Conservation (phyloP, 2,113 vertebrate species). For the Stegastes partitus region DNA sequence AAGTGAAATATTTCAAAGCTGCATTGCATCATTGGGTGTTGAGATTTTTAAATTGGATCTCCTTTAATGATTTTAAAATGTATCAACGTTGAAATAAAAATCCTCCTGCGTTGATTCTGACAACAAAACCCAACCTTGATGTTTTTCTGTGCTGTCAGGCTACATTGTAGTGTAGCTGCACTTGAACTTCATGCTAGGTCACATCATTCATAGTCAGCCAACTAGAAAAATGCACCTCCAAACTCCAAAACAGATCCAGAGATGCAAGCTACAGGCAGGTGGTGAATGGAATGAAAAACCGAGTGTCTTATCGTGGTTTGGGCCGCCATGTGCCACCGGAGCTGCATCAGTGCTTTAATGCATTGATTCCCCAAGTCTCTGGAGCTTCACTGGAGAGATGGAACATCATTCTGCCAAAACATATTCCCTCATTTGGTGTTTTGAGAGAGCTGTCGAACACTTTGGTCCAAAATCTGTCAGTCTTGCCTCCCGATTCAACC, state of each 20-base stretch:
- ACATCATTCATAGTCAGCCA: slow-evolving; percentile 21
- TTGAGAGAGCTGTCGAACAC: too few relatives aligned
- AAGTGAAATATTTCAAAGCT: not conserved
- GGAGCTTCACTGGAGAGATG: too few relatives aligned
- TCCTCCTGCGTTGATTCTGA: not conserved
- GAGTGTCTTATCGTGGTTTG: too few relatives aligned
- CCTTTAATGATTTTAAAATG: not conserved
- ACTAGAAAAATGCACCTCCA: slow-evolving; percentile 24
- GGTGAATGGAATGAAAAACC: too few relatives aligned
- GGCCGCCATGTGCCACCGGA: too few relatives aligned
- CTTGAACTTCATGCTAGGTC: slow-evolving; percentile 41
- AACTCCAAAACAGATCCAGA: slow-evolving; percentile 7
- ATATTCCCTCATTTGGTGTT: too few relatives aligned
- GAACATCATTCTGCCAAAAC: too few relatives aligned
- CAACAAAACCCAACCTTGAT: slow-evolving; percentile 1
- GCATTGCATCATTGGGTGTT: not conserved
- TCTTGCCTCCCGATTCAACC: too few relatives aligned
- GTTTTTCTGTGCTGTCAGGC: slow-evolving; percentile 11
- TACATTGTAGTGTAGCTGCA: slow-evolving; percentile 1
- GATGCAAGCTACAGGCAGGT: not conserved
- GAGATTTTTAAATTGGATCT: not conserved
- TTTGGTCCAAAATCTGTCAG: too few relatives aligned
- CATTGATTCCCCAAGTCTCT: too few relatives aligned
- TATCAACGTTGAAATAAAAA: not conserved
- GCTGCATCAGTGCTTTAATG: too few relatives aligned